phyloP scores from a whole-genome alignment of 2,888 invertebrate genomes.

The Drosophila pegasa region DNA sequence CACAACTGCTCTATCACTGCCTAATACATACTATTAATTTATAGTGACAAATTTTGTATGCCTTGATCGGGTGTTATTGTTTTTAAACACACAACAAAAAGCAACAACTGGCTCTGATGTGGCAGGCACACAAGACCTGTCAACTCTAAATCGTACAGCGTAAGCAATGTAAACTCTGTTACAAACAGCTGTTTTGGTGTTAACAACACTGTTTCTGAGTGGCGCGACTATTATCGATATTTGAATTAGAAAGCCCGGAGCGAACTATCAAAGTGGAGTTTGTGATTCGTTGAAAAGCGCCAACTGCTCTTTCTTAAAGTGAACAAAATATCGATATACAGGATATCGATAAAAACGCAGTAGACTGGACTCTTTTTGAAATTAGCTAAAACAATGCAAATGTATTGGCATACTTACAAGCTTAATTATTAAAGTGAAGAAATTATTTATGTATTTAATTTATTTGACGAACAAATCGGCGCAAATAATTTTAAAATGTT shows the following conservation, averaged over 20 bases:
- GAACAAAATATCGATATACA: not conserved
- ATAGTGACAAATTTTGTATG: conserved; percentile 33
- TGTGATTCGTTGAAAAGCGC: not conserved
- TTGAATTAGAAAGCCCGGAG: not conserved
- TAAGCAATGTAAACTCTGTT: conserved; percentile 41
- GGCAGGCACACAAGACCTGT: conserved; percentile 41
- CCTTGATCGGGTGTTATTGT: conserved; percentile 42
- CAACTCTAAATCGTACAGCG: conserved; percentile 38
- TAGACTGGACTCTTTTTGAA: not conserved
- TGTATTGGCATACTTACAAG: no score
- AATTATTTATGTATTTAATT: no score
- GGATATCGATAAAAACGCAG: not conserved
- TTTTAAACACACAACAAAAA: conserved; percentile 58
- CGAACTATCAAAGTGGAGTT: not conserved
- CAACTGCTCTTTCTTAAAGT: not conserved
- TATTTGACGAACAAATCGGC: no score
- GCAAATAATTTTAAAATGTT: no score
- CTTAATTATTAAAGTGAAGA: no score
- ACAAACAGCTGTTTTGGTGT: conserved; percentile 27
- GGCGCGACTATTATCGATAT: conserved; percentile 1
- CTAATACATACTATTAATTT: conserved; percentile 60
- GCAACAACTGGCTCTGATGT: conserved; percentile 62
- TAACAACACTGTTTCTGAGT: conserved; percentile 29
- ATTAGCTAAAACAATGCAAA: no score
- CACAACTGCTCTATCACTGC: conserved; percentile 21